Evolutionary conservation across 2,113 vertebrate genomes (phyloP).

Genomic region (Python bivittatus): DNA sequence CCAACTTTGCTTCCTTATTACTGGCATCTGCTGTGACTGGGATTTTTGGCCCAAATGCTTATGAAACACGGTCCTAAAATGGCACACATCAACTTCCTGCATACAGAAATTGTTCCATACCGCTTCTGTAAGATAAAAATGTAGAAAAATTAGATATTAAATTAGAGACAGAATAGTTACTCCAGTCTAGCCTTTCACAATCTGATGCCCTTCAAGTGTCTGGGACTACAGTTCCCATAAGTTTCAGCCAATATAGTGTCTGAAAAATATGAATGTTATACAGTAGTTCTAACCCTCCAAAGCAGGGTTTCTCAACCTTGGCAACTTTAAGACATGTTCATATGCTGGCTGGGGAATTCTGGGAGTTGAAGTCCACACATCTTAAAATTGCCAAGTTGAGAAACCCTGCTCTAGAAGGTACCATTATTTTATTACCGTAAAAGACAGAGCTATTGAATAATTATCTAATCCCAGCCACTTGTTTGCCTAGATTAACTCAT

Average conservation of each 20-base stretch:
- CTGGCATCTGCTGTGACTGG: not conserved
- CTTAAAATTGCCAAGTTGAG: too few species aligned
- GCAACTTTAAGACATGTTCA: too few species aligned
- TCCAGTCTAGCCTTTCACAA: not conserved
- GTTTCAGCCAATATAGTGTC: not conserved
- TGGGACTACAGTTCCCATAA: not conserved
- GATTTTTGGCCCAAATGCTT: not conserved
- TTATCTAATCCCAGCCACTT: constrained; percentile 54
- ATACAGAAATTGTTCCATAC: not conserved
- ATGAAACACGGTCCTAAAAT: not conserved
- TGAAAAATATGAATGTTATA: not conserved
- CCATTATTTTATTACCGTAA: constrained; percentile 62
- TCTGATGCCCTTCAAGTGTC: not conserved
- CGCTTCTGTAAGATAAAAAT: not conserved
- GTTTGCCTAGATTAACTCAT: constrained; percentile 49
- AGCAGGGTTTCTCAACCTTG: too few species aligned
- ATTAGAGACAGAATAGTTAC: not conserved
- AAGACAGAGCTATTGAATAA: constrained; percentile 58
- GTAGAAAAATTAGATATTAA: not conserved
- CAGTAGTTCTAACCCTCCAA: not conserved
- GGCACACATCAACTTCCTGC: not conserved
- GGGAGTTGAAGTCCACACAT: too few species aligned
- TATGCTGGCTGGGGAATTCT: too few species aligned
- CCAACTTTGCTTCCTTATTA: not conserved
- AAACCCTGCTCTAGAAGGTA: too few species aligned